Evolutionary conservation across 2,888 invertebrate genomes (phyloP).

Genomic region (Machimus rusticus): DNA sequence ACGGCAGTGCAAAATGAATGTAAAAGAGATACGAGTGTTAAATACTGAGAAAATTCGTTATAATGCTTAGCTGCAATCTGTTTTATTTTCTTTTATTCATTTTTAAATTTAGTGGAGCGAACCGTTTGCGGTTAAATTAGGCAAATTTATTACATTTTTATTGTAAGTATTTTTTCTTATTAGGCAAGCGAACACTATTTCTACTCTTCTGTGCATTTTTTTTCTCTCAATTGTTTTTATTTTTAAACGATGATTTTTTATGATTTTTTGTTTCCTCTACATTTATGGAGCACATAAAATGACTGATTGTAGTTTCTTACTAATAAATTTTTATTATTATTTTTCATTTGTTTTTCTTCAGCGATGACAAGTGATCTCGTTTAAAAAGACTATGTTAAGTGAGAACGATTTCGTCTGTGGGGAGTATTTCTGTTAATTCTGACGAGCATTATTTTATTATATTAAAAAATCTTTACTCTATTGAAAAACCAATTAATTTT

Average conservation of each 20-base stretch:
- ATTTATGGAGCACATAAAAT: constrained; percentile 34
- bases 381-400: neutral
- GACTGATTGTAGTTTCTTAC: constrained; percentile 43
- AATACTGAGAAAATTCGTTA: neutral
- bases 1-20: constrained; percentile 30
- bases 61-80: neutral
- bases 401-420: neutral
- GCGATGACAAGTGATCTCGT: neutral
- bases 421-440: neutral
- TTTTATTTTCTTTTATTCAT: neutral
- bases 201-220: constrained; percentile 38
- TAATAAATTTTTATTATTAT: constrained; percentile 41
- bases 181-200: constrained; percentile 12
- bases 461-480: neutral
- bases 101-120: constrained; percentile 7
- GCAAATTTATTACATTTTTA: constrained; percentile 8
- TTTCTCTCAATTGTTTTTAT: constrained; percentile 27
- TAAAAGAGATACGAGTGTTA: neutral
- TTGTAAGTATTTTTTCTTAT: constrained; percentile 15
- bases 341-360: neutral
- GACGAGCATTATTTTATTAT: neutral
- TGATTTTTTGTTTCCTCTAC: constrained; percentile 11
- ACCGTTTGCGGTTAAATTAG: constrained; percentile 11
- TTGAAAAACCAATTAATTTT: neutral
- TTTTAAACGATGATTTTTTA: constrained; percentile 14